phyloP scores from a whole-genome alignment of 2,888 invertebrate genomes.

The Ecdyonurus torrentis region DNA sequence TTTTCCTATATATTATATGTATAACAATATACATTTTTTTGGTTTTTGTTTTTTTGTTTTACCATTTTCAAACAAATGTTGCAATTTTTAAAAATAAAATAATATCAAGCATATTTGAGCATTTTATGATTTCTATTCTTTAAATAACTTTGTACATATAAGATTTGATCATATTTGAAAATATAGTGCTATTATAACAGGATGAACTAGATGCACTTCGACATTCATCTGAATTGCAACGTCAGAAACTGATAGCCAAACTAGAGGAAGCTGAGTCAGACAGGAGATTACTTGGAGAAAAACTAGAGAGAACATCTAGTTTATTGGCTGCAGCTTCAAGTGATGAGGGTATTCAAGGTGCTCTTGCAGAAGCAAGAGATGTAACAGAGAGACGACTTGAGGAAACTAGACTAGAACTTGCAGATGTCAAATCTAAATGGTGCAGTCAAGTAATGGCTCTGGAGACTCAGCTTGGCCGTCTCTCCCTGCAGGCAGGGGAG shows the following conservation, averaged over 20 bases:
- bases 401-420: conserved; percentile 70
- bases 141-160: too few species aligned
- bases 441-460: conserved; percentile 75
- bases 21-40: too few species aligned
- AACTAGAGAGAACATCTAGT: conserved; percentile 4
- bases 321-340: conserved; percentile 20
- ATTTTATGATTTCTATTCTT: too few species aligned
- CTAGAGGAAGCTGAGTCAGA: conserved; percentile 60
- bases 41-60: too few species aligned
- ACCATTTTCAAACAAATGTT: too few species aligned
- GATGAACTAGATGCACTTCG: conserved; percentile 63
- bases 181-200: conserved; percentile 34
- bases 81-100: too few species aligned
- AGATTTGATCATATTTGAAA: too few species aligned
- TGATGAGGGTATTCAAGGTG: conserved; percentile 34
- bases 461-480: conserved; percentile 74
- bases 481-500: conserved; percentile 69
- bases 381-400: conserved; percentile 49
- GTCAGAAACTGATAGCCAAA: conserved; percentile 46
- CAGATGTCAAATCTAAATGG: conserved; percentile 83
- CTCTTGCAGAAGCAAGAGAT: conserved; percentile 4
- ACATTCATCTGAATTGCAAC: conserved; percentile 55
- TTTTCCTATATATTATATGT: too few species aligned
- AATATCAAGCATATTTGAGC: too few species aligned
- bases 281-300: conserved; percentile 43